Percentiles rank a stretch among this genome's conserved stretches.
phyloP scores from a whole-genome alignment of 2,888 invertebrate species.

The Coelogynopora nodosa region DNA sequence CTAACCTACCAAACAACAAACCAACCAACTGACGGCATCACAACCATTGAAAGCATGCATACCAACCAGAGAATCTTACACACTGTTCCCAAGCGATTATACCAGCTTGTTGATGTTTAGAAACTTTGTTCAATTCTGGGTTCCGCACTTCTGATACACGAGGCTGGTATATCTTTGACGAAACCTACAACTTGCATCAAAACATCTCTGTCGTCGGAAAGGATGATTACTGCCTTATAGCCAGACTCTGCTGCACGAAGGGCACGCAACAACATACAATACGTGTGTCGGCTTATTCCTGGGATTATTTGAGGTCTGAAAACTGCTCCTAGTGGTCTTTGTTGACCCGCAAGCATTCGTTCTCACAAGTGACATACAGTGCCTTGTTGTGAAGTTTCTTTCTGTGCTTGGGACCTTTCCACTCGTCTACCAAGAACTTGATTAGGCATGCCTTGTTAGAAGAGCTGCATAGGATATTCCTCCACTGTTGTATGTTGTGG shows the following conservation, averaged over 20 bases:
- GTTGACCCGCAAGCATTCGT: slow-evolving; percentile 46
- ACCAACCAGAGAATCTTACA: slow-evolving; percentile 32
- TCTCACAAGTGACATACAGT: slow-evolving; percentile 47
- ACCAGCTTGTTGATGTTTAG: slow-evolving; percentile 46
- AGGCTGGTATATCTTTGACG: slow-evolving; percentile 34
- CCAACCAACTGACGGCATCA: slow-evolving; percentile 33
- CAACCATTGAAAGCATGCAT: slow-evolving; percentile 20
- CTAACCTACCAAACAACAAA: no score
- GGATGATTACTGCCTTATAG: slow-evolving; percentile 45
- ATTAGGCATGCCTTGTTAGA: slow-evolving; percentile 45
- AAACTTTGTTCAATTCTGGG: slow-evolving; percentile 30
- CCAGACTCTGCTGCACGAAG: slow-evolving; percentile 47
- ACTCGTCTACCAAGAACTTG: slow-evolving; percentile 42
- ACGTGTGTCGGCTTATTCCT: slow-evolving; percentile 49
- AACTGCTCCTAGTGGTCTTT: slow-evolving; percentile 35
- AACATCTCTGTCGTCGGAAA: slow-evolving; percentile 49
- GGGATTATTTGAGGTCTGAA: slow-evolving; percentile 43
- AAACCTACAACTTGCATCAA: slow-evolving; percentile 47
- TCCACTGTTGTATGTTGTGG: slow-evolving; percentile 25
- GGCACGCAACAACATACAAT: slow-evolving; percentile 49
- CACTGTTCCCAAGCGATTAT: slow-evolving; percentile 42
- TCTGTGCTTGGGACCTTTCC: slow-evolving; percentile 40
- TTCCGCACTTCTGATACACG: slow-evolving; percentile 46
- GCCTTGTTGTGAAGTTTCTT: slow-evolving; percentile 42
- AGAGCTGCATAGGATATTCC: slow-evolving; percentile 23